phyloP scores from a whole-genome alignment of 2,113 vertebrate genomes.

The Aix galericulata region DNA sequence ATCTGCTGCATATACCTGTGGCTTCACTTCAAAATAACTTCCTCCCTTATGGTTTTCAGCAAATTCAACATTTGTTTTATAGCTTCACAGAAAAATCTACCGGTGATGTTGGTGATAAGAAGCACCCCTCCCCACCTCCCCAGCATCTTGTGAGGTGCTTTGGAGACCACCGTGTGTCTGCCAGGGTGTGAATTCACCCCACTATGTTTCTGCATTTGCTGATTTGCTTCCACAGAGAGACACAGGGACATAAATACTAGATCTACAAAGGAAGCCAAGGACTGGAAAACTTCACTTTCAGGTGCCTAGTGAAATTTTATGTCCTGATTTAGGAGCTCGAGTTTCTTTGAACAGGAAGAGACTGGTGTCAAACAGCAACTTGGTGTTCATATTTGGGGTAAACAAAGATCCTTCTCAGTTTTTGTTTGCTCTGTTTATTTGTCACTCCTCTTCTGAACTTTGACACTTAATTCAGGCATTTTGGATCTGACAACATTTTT shows the following conservation, averaged over 20 bases:
- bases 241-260: neutral
- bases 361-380: neutral
- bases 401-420: neutral
- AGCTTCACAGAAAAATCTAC: neutral
- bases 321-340: neutral
- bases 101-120: rapidly evolving
- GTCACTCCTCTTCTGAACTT: neutral
- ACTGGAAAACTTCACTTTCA: neutral
- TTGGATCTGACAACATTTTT: neutral
- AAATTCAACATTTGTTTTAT: neutral
- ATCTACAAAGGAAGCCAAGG: neutral
- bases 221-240: neutral
- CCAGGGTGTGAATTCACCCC: neutral
- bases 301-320: neutral
- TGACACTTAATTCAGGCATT: neutral
- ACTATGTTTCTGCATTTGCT: rapidly evolving
- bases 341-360: neutral
- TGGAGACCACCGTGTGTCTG: neutral
- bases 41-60: neutral
- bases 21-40: neutral
- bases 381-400: rapidly evolving
- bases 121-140: neutral
- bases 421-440: neutral
- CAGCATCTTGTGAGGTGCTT: neutral
- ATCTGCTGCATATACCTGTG: neutral